Base-by-base conservation (phyloP, 2,113 vertebrate genomes). In the Scomber colias region DNA sequence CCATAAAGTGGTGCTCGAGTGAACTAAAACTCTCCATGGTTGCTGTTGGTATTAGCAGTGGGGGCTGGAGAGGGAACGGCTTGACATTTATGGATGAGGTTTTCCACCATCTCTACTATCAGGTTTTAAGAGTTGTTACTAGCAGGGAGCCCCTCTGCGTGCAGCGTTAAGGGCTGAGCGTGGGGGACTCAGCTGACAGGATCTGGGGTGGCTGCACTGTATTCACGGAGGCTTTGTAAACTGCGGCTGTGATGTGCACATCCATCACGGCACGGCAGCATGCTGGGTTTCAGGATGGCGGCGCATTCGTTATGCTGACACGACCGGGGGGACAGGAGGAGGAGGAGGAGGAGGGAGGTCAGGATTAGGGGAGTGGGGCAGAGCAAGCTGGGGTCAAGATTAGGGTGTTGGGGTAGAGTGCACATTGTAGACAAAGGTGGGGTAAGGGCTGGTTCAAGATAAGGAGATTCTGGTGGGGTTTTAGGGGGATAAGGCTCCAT, bases 71-170 rank as follows among this genome's bases (percentile, higher is more conserved):
- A 67, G 73, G 24, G 79, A 71, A 53, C 17, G 77, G 56, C 62
- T 76, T 92, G 92, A 93, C 89, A 81, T 92, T 90, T 94, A 91
- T 90, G 79, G 85, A 93, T 92, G 91, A 88, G 87, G 63, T 60
- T 90, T 90, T 91, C 89, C 88, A 91, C 77, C 84, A 68, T 80
- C 88, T 88, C 87, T 78, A 82, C 87, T 87, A 87, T 92, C 87
- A 77, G 87, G 83, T 88, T 91, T 89, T 91, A 89, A 80, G 78
- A 78, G 90, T 67, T 63, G 82, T 73, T 90, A 55, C 85, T 59
- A 82, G 87, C 82, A 46, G 56, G 73, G 77, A 82, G 87, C 78
- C 78, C 81, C 87, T 86, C 79, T 6, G 76, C 27, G 68, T 55
- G 82, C 73, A 53, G 86, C 50, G 67, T 63, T 85, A 68, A 87